Evolutionary conservation across 2,888 invertebrate species (phyloP), one percentile per base, ranked within the genome.

Genomic region (Polydesmus complanatus): DNA sequence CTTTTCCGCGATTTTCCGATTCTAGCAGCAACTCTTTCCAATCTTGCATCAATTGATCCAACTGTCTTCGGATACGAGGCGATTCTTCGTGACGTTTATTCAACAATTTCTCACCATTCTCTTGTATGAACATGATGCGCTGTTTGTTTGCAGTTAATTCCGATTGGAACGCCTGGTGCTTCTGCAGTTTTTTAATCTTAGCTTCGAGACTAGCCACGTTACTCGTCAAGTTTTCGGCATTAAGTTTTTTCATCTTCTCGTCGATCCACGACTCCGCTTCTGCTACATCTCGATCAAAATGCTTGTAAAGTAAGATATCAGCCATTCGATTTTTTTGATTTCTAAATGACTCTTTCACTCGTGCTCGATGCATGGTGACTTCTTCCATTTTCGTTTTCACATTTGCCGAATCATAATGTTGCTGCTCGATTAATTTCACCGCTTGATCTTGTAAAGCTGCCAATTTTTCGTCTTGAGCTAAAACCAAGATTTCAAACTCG

Each of bases 101-200:
- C 1, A 88, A 73, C 50, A 90, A 73, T 11, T 79, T 57, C 25
- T 57, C 27, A 27, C 51, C 57, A 56, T 63, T 55, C 69, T 68
- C 79, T 73, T 84, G 83, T 51, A 95, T 86, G 71, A 88, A 87
- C 64, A 84, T 82, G 61, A 97, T 86, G 60, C 90, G 81, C 21
- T 87, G 84, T 67, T 86, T 83, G 77, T 94, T 90, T 1, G 92
- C 91, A 0, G 85, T 81, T 52, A 95, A 79, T 73, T 95, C 94
- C 0, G 93, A 92, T 68, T 93, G 88, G 78, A 94, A 90, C 0
- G 94, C 91, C 75, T 94, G 93, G 74, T 94, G 92, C 72, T 92
- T 93, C 72, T 94, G 91, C 37, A 95, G 76, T 70, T 89, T 88
- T 76, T 92, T 91, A 68, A 97, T 93, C 76, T 97, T 97, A 69